Evolutionary conservation across 2,797 vertebrate species (phyloP), one percentile per base, ranked within the genome.

Genomic region (Sebastolobus alascanus): DNA sequence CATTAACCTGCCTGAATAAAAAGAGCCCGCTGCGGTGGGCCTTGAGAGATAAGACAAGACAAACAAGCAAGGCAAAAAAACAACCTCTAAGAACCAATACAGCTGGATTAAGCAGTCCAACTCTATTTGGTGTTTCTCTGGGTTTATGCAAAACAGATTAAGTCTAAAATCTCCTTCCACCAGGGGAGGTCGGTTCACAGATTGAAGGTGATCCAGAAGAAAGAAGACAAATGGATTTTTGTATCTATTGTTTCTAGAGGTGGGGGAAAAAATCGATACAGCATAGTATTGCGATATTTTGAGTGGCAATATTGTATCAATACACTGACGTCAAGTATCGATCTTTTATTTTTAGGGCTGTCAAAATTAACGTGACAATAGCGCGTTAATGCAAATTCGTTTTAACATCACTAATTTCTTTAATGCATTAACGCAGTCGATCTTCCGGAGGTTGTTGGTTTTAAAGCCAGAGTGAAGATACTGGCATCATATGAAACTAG

Each of bases 31-130:
- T 73, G 75, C 3, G 5, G 79, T 69, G 70, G 72, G 69, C 33
- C 25, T 2, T 25, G n/a, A 64, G 70, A 79, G 89, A 92, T 91
- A 90, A 90, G 82, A 83, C 68, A 65, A 85, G 79, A 88, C 66
- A 84, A 89, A 85, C 33, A 79, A 66, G 16, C 20, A 7, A 40
- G 65, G 29, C 8, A 43, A 67, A 18, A 54, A 70, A 37, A 72
- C 37, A 31, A 58, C 43, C 33, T 67, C 38, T 52, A 58, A 52
- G 14, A 35, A 58, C 20, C 27, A 68, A 16, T 55, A 37, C 40
- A 52, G 29, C 10, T 43, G 25, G 58, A 74, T 78, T 56, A 61
- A 29, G 35, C 37, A 67, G 29, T 25, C 37, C n/a, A 70, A 22
- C 55, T 66, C 5, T 13, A 66, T 58, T 55, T 40, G 59, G 35